Evolutionary conservation across 2,888 invertebrate genomes (phyloP), one percentile per base, ranked within the genome.

Genomic region (Drosophila demipolita): DNA sequence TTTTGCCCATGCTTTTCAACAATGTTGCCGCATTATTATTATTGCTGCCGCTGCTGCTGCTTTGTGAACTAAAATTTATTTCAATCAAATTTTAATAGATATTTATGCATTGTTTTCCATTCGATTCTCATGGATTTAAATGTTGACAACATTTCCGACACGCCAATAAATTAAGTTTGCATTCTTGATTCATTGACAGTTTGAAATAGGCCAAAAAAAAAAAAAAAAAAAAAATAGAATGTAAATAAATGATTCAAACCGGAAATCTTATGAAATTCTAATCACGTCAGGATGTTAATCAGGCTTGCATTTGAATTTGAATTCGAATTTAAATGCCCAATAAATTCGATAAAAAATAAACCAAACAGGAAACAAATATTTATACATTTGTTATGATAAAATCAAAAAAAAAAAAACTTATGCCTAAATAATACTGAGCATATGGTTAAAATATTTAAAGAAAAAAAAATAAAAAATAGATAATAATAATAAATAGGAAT

Each of bases 61-160:
- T 71, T 52, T 72, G 66, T 64, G 68, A 82, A 82, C 72, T 80
- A 76, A 82, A 82, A 84, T 84, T 85, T 87, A 87, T 87, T 87
- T 85, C 82, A 82, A 84, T 87, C 68, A 70, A 32, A 71, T 70
- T 85, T 86, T 85, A 87, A 87, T 86, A 81, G 83, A 86, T 87
- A 87, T 86, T 85, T 82, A 87, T 86, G 81, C 63, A 71, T 83
- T 85, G 75, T 81, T 81, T 77, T 80, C 42, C 65, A 62, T 73
- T 68, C 54, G 48, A 36, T 66, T 54, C 33, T 23, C 50, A 53
- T 48, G 70, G 52, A 62, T 52, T 71, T 69, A 70, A 75, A 75
- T 64, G 80, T 71, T 72, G 72, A 29, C 67, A 38, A 73, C 73
- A 61, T 77, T 79, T 79, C 77, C 83, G 87, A 74, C 74, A 73